Evolutionary conservation across 1,140 invertebrate genomes (phyloP).

Genomic region (Leptinotarsa defecta): DNA sequence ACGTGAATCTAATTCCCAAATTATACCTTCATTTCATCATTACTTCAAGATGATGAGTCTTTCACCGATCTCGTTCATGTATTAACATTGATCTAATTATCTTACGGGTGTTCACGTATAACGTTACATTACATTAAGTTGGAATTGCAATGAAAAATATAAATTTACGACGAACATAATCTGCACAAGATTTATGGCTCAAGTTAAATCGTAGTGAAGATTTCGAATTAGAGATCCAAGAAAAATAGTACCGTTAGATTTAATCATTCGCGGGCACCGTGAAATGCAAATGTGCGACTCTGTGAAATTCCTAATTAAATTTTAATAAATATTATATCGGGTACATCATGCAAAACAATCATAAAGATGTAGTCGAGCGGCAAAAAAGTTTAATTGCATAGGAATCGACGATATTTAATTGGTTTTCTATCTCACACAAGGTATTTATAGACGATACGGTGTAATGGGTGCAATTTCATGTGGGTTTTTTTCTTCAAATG

Average conservation of each 20-base stretch:
- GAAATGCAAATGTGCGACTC: constrained; percentile 11
- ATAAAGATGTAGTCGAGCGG: constrained; percentile 17
- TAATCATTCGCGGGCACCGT: constrained; percentile 4
- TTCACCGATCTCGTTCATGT: background rate
- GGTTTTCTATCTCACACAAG: background rate
- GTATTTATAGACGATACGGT: constrained; percentile 6
- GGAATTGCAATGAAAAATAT: background rate
- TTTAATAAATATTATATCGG: constrained; percentile 5
- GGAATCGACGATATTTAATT: constrained; percentile 6
- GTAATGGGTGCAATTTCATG: background rate
- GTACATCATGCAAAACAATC: constrained; percentile 13
- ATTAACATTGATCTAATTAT: background rate
- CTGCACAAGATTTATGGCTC: background rate
- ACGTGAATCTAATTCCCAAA: too few relatives aligned
- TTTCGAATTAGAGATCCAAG: background rate
- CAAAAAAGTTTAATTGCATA: constrained; percentile 11
- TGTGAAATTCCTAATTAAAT: constrained; percentile 19
- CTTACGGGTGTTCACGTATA: background rate
- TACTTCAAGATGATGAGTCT: background rate
- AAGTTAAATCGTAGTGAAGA: background rate
- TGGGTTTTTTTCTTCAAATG: background rate
- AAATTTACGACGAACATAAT: background rate
- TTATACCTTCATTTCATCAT: too few relatives aligned
- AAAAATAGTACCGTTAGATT: background rate
- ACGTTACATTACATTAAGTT: constrained; percentile 2